phyloP scores from a whole-genome alignment of 2,888 invertebrate genomes.

The Caenorhabditis wallacei region DNA sequence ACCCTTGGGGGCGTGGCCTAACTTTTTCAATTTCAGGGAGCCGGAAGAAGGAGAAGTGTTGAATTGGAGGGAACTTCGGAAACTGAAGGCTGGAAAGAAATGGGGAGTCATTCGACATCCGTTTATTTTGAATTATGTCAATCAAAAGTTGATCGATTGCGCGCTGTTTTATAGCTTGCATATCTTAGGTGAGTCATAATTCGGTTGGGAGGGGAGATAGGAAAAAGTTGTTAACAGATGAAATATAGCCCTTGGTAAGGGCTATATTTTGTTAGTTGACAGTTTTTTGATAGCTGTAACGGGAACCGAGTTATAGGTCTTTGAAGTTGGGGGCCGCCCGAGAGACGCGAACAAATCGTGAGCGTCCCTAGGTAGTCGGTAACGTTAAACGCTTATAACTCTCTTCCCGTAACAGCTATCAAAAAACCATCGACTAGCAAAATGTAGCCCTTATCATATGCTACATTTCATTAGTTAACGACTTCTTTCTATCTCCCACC shows the following conservation, averaged over 20 bases:
- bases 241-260: too few species aligned
- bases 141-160: slow-evolving; percentile 75
- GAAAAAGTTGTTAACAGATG: background rate
- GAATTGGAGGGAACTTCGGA: slow-evolving; percentile 62
- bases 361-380: too few species aligned
- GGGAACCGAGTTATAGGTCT: background rate
- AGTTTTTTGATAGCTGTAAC: background rate
- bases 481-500: too few species aligned
- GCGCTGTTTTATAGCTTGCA: slow-evolving; percentile 77
- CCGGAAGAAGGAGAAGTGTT: slow-evolving; percentile 21
- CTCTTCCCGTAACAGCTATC: background rate
- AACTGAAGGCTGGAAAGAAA: slow-evolving; percentile 60
- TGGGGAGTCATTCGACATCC: slow-evolving; percentile 82
- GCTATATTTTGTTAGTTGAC: background rate
- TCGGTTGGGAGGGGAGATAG: background rate
- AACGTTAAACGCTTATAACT: too few species aligned
- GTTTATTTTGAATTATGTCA: slow-evolving; percentile 78
- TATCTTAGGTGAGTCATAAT: slow-evolving; percentile 59
- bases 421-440: background rate
- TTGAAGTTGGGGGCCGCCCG: too few species aligned
- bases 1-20: background rate
- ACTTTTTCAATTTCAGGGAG: slow-evolving; percentile 39
- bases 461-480: too few species aligned
- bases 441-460: too few species aligned
- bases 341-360: too few species aligned